Evolutionary conservation across 2,113 vertebrate species (phyloP), one percentile per base, ranked within the genome.

Genomic region (Gila orcuttii): DNA sequence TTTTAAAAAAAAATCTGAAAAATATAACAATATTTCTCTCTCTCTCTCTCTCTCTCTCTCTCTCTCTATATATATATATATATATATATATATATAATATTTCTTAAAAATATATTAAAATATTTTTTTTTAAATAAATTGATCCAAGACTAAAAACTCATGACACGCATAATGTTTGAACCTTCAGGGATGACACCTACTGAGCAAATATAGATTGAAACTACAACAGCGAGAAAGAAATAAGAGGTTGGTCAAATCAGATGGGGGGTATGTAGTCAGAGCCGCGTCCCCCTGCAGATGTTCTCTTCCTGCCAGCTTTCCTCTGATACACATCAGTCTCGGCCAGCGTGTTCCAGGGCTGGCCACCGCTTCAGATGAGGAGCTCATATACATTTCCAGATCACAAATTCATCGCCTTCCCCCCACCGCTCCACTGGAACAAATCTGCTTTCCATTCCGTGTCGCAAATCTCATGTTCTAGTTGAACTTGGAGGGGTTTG

Each of bases 391-490:
- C 87, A 84, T 90, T 83, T 85, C 78, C 42, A 81, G 83, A 88
- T 84, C 73, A 74, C 80, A 69, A 69, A 83, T 85, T 85, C 62
- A 68, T 78, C 57, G 69, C 83, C 84, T 85, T 86, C 71, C 77
- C 75, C 36, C 33, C 78, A 39, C 79, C 60, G 45, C 60, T 81
- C 69, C 60, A 69, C 87, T 88, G 88, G 90, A 89, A 91, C 89
- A 90, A 90, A 90, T 89, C 89, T 88, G 85, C 85, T 90, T 89
- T 88, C 88, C 84, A 88, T 89, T 87, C 88, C 60, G 23, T 68
- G 76, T 78, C 80, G 57, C 84, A 86, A 80, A 86, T 87, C 86
- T 85, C 64, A 79, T 85, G 89, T 89, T 89, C 84, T 87, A 86
- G 81, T 62, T 78, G 64, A 89, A 90, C 77, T 85, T 83, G 50